Percentiles rank a stretch among this genome's conserved stretches.
phyloP scores from a whole-genome alignment of 2,113 vertebrate genomes.

The Petrocephalus zakoni region DNA sequence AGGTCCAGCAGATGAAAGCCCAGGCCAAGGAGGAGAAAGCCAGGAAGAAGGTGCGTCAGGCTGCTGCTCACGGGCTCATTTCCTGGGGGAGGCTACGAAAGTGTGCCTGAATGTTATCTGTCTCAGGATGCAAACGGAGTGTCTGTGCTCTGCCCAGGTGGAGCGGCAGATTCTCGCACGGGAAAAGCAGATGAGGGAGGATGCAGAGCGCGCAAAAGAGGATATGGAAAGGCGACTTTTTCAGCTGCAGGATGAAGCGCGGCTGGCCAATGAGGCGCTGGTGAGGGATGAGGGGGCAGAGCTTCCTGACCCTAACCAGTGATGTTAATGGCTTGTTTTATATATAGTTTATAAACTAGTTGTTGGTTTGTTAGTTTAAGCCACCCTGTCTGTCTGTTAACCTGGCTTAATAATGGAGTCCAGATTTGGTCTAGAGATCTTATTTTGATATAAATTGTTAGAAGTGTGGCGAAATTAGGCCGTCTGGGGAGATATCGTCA shows the following conservation, averaged over 20 bases:
- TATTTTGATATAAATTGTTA: not conserved
- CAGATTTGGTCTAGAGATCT: not conserved
- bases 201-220: constrained; percentile 80
- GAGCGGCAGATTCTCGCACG: constrained; percentile 80
- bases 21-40: constrained; percentile 86
- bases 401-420: not conserved
- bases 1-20: constrained; percentile 89
- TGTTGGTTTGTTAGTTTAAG: not conserved
- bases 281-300: constrained; percentile 50
- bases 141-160: constrained; percentile 56
- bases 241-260: constrained; percentile 83
- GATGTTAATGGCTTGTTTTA: not conserved
- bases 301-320: not conserved
- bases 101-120: not conserved
- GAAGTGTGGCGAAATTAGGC: not conserved
- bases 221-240: constrained; percentile 81
- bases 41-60: constrained; percentile 71
- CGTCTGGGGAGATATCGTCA: not conserved
- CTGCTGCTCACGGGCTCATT: not conserved
- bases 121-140: not conserved
- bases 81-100: not conserved
- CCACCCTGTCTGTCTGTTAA: not conserved
- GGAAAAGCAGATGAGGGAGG: constrained; percentile 86
- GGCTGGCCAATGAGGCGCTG: constrained; percentile 79
- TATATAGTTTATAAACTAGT: not conserved